These are phyloP conservation scores for Phrynocephalus forsythii DNA, from an alignment of 2,797 vertebrate species.

Conservation along the genomic window DNA sequence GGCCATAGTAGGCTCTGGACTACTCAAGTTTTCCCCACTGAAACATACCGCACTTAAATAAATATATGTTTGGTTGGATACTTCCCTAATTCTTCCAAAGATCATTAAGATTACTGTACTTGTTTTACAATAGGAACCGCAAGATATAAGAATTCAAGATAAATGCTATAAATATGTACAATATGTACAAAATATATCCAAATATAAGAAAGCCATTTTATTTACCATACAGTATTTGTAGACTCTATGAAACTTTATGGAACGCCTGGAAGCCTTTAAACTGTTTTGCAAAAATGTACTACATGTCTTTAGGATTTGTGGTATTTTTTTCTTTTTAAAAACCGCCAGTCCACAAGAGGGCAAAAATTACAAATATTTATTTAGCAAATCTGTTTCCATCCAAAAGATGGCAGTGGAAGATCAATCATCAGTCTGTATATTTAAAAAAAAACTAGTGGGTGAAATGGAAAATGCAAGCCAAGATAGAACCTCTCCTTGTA, in stretches of 20 bases:
- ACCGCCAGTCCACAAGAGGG: slow-evolving; percentile 3
- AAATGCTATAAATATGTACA: not conserved
- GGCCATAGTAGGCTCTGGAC: too few species aligned
- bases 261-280: too few species aligned
- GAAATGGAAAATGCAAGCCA: not conserved
- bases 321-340: not conserved
- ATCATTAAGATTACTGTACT: slow-evolving; percentile 1
- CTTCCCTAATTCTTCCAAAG: not conserved
- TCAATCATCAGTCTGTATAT: slow-evolving; percentile 16
- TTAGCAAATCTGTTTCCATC: slow-evolving; percentile 19
- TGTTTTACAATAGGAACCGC: not conserved
- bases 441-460: not conserved
- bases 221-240: not conserved
- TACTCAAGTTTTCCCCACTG: not conserved
- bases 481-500: not conserved
- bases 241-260: too few species aligned
- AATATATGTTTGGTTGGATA: not conserved
- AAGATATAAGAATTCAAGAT: not conserved
- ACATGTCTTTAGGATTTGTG: not conserved
- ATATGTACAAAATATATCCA: not conserved
- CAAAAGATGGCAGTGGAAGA: slow-evolving; percentile 52
- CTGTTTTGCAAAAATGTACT: not conserved
- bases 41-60: not conserved
- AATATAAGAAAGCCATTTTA: rapidly evolving
- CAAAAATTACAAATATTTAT: not conserved